phyloP scores from a whole-genome alignment of 2,797 vertebrate species.

The Lepilemur septentrionalis region DNA sequence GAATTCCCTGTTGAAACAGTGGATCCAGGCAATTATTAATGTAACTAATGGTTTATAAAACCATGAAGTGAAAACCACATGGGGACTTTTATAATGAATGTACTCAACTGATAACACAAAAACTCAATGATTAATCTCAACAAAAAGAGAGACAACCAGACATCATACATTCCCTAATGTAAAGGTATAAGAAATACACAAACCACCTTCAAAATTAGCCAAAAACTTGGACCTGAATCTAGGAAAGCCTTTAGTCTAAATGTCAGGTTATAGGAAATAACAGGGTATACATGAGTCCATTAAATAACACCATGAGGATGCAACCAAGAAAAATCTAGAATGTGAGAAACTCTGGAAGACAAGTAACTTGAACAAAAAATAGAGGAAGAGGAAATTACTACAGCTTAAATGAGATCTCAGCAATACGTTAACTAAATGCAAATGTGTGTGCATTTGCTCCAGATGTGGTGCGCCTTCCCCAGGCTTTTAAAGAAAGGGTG shows the following conservation, averaged over 20 bases:
- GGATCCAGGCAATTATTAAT: not conserved
- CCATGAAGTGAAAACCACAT: not conserved
- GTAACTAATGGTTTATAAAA: slow-evolving; percentile 5
- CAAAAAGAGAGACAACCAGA: not conserved
- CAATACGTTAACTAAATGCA: not conserved
- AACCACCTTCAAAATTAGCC: not conserved
- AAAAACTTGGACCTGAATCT: not conserved
- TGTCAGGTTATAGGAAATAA: not conserved
- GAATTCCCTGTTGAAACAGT: not conserved
- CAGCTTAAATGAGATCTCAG: not conserved
- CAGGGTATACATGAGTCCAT: not conserved
- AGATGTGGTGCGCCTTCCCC: not conserved
- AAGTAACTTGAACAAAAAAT: not conserved
- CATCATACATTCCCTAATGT: not conserved
- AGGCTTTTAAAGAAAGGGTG: not conserved
- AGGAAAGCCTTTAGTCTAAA: not conserved
- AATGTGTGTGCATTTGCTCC: not conserved
- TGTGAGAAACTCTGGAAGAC: not conserved
- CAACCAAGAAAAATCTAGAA: not conserved
- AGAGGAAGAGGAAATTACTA: not conserved
- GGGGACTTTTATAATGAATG: not conserved
- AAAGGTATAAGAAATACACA: not conserved
- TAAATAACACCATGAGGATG: not conserved
- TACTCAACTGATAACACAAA: not conserved
- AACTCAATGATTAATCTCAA: not conserved